phyloP scores from a whole-genome alignment of 1,140 invertebrate genomes.

The Heterodera carotae region DNA sequence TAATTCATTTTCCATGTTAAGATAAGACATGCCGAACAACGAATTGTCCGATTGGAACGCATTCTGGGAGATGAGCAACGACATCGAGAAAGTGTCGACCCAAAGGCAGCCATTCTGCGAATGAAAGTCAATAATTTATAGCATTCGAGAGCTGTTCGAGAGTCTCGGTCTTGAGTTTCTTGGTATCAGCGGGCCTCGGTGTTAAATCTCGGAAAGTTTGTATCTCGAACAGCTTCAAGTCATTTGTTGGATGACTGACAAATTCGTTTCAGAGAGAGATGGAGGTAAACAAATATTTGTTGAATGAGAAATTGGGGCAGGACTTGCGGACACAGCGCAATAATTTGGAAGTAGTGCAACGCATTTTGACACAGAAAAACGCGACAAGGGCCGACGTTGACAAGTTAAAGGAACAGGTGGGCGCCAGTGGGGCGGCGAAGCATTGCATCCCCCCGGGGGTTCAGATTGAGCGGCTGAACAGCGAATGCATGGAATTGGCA shows the following conservation, averaged over 20 bases:
- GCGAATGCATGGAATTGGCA: constrained; percentile 50
- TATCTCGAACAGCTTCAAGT: too few relatives aligned
- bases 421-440: not conserved
- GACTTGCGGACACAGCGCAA: constrained; percentile 36
- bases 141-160: constrained; percentile 4
- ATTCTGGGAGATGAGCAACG: constrained; percentile 41
- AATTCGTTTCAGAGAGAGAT: constrained; percentile 42
- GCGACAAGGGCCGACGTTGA: constrained; percentile 40
- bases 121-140: constrained; percentile 41
- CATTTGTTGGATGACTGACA: not conserved
- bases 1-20: constrained; percentile 36
- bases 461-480: constrained; percentile 51
- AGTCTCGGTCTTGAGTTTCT: too few relatives aligned
- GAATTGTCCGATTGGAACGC: constrained; percentile 38
- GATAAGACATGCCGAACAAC: constrained; percentile 42
- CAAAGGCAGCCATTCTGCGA: constrained; percentile 40
- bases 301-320: constrained; percentile 48
- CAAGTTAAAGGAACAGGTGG: constrained; percentile 43
- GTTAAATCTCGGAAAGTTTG: too few relatives aligned
- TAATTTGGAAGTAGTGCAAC: constrained; percentile 51
- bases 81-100: constrained; percentile 42
- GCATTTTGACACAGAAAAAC: constrained; percentile 45
- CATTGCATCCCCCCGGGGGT: not conserved
- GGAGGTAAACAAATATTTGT: constrained; percentile 43
- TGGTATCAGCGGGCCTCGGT: too few relatives aligned